Evolutionary conservation across 2,113 vertebrate species (phyloP).

Genomic region (Trichechus manatus): DNA sequence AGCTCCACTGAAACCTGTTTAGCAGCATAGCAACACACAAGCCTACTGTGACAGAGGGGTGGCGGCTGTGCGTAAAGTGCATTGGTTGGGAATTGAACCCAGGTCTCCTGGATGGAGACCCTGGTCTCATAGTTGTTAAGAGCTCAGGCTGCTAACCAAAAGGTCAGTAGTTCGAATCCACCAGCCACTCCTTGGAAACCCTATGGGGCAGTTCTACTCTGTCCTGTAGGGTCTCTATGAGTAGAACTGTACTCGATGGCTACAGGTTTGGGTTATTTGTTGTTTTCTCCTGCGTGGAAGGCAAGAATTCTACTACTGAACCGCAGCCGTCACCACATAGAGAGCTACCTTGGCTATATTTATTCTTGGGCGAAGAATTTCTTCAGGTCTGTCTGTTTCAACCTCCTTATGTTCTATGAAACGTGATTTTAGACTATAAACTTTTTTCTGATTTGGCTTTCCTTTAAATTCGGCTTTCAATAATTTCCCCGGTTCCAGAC

Average conservation of each 20-base stretch:
- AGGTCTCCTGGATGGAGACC: background rate
- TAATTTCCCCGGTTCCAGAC: background rate
- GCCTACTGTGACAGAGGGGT: background rate
- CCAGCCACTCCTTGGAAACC: too few relatives aligned
- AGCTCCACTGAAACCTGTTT: background rate
- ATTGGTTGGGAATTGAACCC: background rate
- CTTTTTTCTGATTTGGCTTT: background rate
- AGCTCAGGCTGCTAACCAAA: too few relatives aligned
- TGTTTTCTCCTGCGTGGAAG: background rate
- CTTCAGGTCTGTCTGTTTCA: constrained; percentile 16
- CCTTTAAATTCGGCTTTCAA: constrained; percentile 39
- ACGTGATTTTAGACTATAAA: background rate
- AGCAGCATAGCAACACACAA: background rate
- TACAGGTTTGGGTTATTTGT: too few relatives aligned
- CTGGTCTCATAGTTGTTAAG: too few relatives aligned
- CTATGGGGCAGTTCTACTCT: too few relatives aligned
- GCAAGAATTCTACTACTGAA: background rate
- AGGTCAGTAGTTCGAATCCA: too few relatives aligned
- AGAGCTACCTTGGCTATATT: background rate
- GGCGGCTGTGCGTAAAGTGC: background rate
- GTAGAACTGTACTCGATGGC: too few relatives aligned
- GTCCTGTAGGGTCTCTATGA: too few relatives aligned
- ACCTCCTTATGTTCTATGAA: background rate
- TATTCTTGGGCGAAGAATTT: background rate
- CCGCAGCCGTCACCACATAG: background rate